Evolutionary conservation across 2,797 vertebrate genomes (phyloP).

Genomic region (Pogoniulus pusillus): DNA sequence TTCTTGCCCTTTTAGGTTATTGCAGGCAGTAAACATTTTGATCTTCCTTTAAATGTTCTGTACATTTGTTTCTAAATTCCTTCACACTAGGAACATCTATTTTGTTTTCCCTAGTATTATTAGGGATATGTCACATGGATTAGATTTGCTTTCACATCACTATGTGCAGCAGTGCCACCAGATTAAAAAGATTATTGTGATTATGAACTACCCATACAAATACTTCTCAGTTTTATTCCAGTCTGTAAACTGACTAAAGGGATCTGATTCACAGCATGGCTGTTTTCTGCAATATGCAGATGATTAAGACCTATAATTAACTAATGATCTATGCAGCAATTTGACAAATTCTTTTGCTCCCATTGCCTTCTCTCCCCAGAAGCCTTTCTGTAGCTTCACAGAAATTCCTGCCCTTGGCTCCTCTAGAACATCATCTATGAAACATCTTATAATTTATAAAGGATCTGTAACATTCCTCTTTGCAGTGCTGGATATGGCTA

Average conservation of each 20-base stretch:
- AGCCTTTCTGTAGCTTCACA: neutral
- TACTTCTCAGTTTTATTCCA: neutral
- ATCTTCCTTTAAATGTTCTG: neutral
- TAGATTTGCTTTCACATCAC: neutral
- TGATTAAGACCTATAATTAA: conserved; percentile 27
- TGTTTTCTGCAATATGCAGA: conserved; percentile 12
- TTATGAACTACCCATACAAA: neutral
- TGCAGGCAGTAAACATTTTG: neutral
- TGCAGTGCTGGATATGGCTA: neutral
- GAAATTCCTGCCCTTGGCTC: neutral
- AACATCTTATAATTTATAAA: neutral
- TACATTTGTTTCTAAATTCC: neutral
- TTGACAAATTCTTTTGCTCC: neutral
- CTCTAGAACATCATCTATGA: neutral
- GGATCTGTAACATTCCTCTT: neutral
- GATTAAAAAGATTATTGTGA: neutral
- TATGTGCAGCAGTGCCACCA: neutral
- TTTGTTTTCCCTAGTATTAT: neutral
- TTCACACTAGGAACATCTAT: neutral
- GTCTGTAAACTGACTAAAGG: neutral
- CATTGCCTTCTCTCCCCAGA: neutral
- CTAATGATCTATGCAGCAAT: conserved; percentile 13
- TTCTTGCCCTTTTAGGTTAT: neutral
- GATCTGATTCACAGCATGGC: neutral
- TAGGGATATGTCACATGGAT: neutral